phyloP scores from a whole-genome alignment of 1,140 invertebrate species.

The Forficula auricularia region DNA sequence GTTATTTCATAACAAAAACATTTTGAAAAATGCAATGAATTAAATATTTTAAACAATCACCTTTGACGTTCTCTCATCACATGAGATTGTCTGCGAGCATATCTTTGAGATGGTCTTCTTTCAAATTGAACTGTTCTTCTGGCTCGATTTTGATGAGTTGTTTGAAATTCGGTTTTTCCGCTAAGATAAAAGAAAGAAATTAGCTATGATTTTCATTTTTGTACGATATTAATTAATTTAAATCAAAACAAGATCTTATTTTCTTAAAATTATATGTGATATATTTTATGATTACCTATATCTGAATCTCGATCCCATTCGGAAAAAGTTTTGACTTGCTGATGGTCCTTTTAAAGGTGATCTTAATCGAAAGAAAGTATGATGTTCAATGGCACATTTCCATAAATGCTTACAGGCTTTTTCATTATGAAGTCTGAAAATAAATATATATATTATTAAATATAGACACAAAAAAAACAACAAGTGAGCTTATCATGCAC shows the following conservation, averaged over 20 bases:
- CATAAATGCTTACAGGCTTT: slow-evolving; percentile 98
- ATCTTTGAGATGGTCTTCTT: slow-evolving; percentile 86
- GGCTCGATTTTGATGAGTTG: slow-evolving; percentile 71
- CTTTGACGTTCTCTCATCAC: slow-evolving; percentile 56
- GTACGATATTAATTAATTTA: neutral
- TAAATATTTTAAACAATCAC: slow-evolving; percentile 3
- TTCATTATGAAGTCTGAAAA: slow-evolving; percentile 68
- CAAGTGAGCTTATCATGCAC: too few species aligned
- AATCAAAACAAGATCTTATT: too few species aligned
- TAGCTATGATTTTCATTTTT: neutral
- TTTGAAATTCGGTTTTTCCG: slow-evolving; percentile 88
- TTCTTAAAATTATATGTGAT: too few species aligned
- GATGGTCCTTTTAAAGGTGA: slow-evolving; percentile 77
- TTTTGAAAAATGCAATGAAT: too few species aligned
- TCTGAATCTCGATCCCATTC: slow-evolving; percentile 90
- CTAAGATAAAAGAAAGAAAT: slow-evolving; percentile 22
- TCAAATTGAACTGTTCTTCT: slow-evolving; percentile 87
- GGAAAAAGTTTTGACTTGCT: slow-evolving; percentile 84
- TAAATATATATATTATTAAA: neutral
- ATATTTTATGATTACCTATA: slow-evolving; percentile 46
- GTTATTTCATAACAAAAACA: too few species aligned
- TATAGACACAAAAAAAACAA: too few species aligned
- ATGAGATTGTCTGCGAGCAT: slow-evolving; percentile 74
- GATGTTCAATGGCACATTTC: slow-evolving; percentile 99
- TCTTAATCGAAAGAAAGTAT: slow-evolving; percentile 90